Base-by-base conservation (phyloP, 2,113 vertebrate species). In the Zapornia atra region DNA sequence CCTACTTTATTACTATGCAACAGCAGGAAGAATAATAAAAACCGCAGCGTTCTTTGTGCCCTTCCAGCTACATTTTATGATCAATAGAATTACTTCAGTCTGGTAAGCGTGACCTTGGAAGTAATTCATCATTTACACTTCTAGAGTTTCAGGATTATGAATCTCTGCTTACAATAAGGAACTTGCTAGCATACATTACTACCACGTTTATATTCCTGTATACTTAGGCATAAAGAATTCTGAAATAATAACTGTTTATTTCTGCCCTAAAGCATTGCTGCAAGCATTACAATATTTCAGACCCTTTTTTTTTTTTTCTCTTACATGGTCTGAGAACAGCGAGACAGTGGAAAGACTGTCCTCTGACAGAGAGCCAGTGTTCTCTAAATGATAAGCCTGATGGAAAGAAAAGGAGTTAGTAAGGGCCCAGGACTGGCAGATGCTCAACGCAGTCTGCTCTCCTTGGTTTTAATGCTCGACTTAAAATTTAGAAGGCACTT, bases 101-200 rank as follows among this genome's bases (percentile, higher is more conserved):
- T 75, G 81, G 34, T 61, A 65, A 92, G 63, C 1, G 15, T 91
- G 95, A 95, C 96, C 91, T 91, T 93, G 86, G 94, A 79, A 94
- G 54, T 79, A 91, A 94, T 86, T 76, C 38, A 76, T 81, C 87
- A 40, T 81, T 94, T 78, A 88, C 73, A 31, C 28, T 94, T 65
- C 28, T 21, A 64, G 70, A 87, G 44, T 69, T 76, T 86, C 54
- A 25, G 66, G 63, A 73, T 89, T 87, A 81, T 79, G 72, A 83
- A 72, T 57, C 69, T 71, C 64, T 60, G 44, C 53, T 84, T 63
- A 46, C 36, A 60, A 11, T 5, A 79, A 86, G 48, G 66, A 61
- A 63, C 78, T 60, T 68, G 36, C 44, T 50, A 34, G 21, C 19
- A 8, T 78, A 5, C 21, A 56, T 68, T 75, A 21, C 46, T 54